Percentiles rank a stretch among this genome's conserved stretches.
Evolutionary conservation across 2,113 vertebrate genomes (phyloP).

Genomic region (Tonatia bakeri): DNA sequence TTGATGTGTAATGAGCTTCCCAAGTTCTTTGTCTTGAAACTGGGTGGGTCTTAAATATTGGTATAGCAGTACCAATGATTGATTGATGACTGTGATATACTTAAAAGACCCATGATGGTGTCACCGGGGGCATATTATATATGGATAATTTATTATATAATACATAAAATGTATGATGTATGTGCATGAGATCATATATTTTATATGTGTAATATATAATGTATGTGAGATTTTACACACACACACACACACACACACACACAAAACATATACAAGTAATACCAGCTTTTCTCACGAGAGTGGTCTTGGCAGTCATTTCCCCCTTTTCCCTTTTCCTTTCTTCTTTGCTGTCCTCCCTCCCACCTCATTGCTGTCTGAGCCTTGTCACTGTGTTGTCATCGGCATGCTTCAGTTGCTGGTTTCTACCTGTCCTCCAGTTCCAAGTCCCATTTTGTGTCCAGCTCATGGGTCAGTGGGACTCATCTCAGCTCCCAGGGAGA

Average conservation of each 20-base stretch:
- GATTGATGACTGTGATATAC: not conserved
- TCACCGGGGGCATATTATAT: not conserved
- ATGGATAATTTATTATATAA: not conserved
- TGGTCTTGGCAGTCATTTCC: not conserved
- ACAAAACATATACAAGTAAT: not conserved
- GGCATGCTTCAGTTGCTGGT: not conserved
- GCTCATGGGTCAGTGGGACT: not conserved
- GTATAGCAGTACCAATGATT: not conserved
- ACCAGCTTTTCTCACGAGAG: not conserved
- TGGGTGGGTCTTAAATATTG: not conserved
- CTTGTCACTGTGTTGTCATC: not conserved
- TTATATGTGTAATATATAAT: not conserved
- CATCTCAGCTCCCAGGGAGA: not conserved
- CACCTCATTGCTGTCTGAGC: not conserved
- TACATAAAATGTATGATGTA: not conserved
- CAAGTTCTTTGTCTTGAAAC: not conserved
- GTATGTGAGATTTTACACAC: not conserved
- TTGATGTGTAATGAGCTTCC: not conserved
- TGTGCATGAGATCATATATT: not conserved
- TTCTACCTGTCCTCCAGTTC: not conserved
- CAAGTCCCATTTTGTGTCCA: not conserved
- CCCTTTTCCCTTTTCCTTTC: not conserved
- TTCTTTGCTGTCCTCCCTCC: not conserved
- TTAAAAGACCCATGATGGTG: not conserved
- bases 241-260: not conserved